Evolutionary conservation across 2,797 vertebrate species (phyloP), one percentile per base, ranked within the genome.

Genomic region (Sebastes minor): DNA sequence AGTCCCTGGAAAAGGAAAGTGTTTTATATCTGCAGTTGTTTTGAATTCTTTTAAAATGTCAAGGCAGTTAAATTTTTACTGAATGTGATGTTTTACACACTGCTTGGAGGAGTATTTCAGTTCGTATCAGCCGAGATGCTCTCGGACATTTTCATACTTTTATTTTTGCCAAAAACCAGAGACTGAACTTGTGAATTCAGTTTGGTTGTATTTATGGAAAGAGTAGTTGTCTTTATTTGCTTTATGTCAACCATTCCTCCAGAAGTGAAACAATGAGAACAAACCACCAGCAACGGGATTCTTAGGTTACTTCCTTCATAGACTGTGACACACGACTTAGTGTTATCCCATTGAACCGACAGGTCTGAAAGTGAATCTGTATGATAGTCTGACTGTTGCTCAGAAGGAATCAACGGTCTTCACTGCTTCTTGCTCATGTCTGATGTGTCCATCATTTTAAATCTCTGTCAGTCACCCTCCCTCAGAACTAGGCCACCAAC

Each of bases 31-130:
- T 74, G 69, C 23, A 76, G 32, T 75, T 83, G 67, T 77, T 71
- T 76, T 72, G 38, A 72, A 67, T 83, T 87, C 33, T 81, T 87
- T 84, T 85, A 87, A 62, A 92, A 91, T 91, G 89, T 89, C 86
- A 89, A 23, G 32, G 33, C 80, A 77, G 75, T 87, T 89, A 74
- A 87, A 78, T 23, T 55, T 86, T 84, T 76, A 83, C 86, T 86
- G 81, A 83, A 88, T 78, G 64, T 63, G 67, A 83, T 72, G 64
- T 86, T 87, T 89, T 81, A 78, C 76, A 74, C 63, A 66, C 80
- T 67, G 78, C 83, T 75, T 20, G 2, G 11, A 89, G 46, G 65
- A 79, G 52, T 32, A 18, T 75, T 88, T 87, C 52, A 38, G 30
- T 72, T 81, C 62, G 18, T 11, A 67, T 80, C 74, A 49, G 33